These are phyloP conservation scores for Phrynocephalus versicolor DNA, from an alignment of 2,113 vertebrate genomes.

Conservation along the genomic window DNA sequence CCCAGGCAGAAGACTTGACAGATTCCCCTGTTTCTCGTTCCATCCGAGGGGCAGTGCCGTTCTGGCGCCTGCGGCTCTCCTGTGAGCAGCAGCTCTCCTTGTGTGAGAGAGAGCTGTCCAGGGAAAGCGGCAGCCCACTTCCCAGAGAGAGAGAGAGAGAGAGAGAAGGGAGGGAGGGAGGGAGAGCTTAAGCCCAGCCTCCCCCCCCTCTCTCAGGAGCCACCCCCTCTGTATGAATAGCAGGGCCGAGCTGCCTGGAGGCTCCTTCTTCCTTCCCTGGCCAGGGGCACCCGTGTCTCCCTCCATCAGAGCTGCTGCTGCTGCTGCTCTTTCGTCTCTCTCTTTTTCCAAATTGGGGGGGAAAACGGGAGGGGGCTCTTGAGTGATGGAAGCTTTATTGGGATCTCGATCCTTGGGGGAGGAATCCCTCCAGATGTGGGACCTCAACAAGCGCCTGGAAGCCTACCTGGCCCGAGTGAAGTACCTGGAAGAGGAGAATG, in stretches of 20 bases:
- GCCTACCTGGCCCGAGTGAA: constrained; percentile 88
- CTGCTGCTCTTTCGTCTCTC: not conserved
- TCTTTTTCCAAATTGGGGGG: not conserved
- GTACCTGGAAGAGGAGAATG: constrained; percentile 89
- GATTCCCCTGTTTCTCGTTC: too few relatives aligned
- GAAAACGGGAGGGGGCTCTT: not conserved
- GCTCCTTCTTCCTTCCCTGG: not conserved
- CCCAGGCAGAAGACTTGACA: too few relatives aligned
- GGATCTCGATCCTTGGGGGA: constrained; percentile 65
- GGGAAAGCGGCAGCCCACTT: not conserved
- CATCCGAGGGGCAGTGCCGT: too few relatives aligned
- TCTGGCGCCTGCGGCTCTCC: too few relatives aligned
- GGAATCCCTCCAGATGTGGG: constrained; percentile 91
- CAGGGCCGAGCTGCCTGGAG: not conserved
- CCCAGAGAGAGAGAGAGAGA: not conserved
- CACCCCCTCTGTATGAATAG: constrained; percentile 15
- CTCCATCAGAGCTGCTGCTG: too few relatives aligned
- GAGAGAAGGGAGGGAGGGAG: not conserved
- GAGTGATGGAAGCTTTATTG: constrained; percentile 63
- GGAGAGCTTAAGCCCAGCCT: not conserved
- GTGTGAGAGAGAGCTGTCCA: not conserved
- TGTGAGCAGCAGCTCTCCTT: too few relatives aligned
- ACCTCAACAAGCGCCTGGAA: constrained; percentile 89
- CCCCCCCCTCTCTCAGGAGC: not conserved
- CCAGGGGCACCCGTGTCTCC: too few relatives aligned